Evolutionary conservation across 2,888 invertebrate genomes (phyloP).

Genomic region (Abscondita cerata): DNA sequence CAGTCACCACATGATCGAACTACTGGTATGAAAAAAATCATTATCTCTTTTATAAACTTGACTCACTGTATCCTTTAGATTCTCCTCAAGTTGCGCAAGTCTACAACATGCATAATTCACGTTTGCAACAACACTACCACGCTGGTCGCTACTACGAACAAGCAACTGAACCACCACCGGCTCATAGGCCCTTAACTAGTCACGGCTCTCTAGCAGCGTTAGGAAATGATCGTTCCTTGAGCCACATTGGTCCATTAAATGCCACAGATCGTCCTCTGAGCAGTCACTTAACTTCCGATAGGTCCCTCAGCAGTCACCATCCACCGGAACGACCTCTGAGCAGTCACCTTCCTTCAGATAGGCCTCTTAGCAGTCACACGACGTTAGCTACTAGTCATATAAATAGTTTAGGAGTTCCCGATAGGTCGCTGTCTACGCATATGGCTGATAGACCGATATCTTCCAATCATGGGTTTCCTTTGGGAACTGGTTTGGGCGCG

Average conservation of each 20-base stretch:
- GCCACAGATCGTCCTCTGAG: constrained; percentile 46
- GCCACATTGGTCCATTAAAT: constrained; percentile 51
- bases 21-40: constrained; percentile 63
- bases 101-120: constrained; percentile 59
- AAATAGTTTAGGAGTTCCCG: constrained; percentile 45
- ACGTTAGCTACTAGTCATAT: constrained; percentile 50
- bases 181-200: constrained; percentile 60
- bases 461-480: constrained; percentile 53
- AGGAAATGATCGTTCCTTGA: constrained; percentile 54
- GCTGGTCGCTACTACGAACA: constrained; percentile 64
- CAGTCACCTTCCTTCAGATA: constrained; percentile 46
- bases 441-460: constrained; percentile 45
- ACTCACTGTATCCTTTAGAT: constrained; percentile 53
- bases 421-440: constrained; percentile 44
- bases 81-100: constrained; percentile 75
- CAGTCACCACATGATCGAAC: constrained; percentile 75
- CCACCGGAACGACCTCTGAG: constrained; percentile 49
- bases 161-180: constrained; percentile 68
- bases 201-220: constrained; percentile 55
- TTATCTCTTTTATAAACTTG: background rate
- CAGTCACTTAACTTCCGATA: constrained; percentile 45
- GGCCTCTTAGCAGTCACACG: constrained; percentile 52
- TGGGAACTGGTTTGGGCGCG: constrained; percentile 56
- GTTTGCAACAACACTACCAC: constrained; percentile 59
- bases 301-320: constrained; percentile 49